Evolutionary conservation across 2,888 invertebrate genomes (phyloP), one percentile per base, ranked within the genome.

Genomic region (Muschampia plurimacula): DNA sequence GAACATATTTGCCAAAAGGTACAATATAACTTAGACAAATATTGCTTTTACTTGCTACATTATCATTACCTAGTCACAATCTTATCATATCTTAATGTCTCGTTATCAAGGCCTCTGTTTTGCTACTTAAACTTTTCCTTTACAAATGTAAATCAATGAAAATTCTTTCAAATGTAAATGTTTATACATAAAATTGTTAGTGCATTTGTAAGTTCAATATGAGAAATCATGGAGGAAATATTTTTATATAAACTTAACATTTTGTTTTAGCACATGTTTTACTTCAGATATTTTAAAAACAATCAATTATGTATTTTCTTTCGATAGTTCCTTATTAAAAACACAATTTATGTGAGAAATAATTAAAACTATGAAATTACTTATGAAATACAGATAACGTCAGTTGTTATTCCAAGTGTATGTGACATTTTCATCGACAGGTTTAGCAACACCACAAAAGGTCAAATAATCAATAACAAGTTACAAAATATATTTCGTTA

Each of bases 21-120:
- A 36, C 41, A 8, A 41, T 41, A 41, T 2, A 10, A 41, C 13
- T 10, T 10, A 10, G 12, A 3, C 9, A 46, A 13, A 13, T 46
- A 1, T 9, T 46, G 10, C 12, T 46, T 13, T 13, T 46, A 0
- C 4, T 55, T 22, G 55, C 55, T 55, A 55, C 10, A 55, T 10
- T 55, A 55, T 55, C 9, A 55, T 22, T 52, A 15, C 6, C 52
- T 52, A 8, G 52, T 7, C 8, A 52, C 52, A 52, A 55, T 22
- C 22, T 55, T 55, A 55, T 55, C 55, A 22, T 55, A 55, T 55
- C 55, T 55, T 55, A 55, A 22, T 55, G 55, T 55, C 22, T 22
- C 9, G 0, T 55, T 55, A 55, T 55, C 22, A 55, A 55, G 22
- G 22, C 10, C 22, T 22, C 9, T 55, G 2, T 55, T 8, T 22